Conservation (phyloP, 2,113 vertebrate species). For the Galemys pyrenaicus region DNA sequence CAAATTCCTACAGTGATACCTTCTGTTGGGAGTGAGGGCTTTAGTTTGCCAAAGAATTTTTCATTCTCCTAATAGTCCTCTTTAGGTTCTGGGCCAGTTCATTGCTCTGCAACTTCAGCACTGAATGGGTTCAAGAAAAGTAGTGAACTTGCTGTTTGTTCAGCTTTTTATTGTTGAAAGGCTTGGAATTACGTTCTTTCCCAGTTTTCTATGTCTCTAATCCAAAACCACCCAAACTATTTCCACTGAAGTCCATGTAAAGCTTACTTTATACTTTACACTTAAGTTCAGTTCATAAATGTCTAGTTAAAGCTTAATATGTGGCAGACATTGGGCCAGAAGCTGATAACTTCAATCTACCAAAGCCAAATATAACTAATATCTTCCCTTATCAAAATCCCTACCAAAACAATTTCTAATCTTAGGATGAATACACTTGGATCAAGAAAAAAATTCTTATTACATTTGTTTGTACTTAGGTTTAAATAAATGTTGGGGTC, state of each 20-base stretch:
- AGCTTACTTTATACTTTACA: neutral
- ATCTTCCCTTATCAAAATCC: neutral
- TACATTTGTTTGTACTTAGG: neutral
- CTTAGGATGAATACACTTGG: neutral
- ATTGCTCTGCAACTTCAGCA: neutral
- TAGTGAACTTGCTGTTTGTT: neutral
- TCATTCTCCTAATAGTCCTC: neutral
- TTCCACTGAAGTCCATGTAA: neutral
- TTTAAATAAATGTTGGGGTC: neutral
- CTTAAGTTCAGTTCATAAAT: neutral
- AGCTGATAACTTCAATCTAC: neutral
- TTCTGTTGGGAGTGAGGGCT: neutral
- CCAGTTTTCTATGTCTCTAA: neutral
- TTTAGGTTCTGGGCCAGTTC: neutral
- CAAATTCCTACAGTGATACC: neutral
- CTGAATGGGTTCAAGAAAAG: neutral
- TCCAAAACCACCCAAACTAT: neutral
- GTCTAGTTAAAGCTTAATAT: neutral
- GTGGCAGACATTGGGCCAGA: neutral
- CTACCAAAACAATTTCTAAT: neutral
- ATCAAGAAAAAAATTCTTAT: neutral
- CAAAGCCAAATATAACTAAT: neutral
- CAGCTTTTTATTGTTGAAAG: neutral
- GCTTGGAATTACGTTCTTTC: neutral
- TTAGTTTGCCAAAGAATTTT: neutral